Conservation (phyloP, 2,797 vertebrate species). For the Psittacula derbiana region DNA sequence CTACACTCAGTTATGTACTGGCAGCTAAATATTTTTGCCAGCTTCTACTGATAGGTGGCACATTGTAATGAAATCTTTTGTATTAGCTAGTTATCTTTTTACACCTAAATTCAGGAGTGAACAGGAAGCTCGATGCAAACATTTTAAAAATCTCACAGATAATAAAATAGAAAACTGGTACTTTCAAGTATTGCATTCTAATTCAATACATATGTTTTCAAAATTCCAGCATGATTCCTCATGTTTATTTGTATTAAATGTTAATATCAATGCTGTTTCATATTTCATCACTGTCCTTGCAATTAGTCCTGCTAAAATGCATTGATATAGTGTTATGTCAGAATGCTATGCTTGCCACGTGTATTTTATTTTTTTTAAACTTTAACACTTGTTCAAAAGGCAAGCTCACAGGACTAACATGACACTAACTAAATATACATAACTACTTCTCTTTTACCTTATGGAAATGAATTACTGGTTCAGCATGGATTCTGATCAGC, state of each 20-base stretch:
- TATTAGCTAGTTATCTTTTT: neutral
- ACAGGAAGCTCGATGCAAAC: neutral
- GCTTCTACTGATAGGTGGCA: neutral
- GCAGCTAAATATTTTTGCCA: neutral
- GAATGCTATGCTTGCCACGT: neutral
- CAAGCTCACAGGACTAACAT: neutral
- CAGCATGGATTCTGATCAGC: conserved; percentile 96
- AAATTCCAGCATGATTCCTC: neutral
- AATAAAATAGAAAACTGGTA: neutral
- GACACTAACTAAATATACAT: neutral
- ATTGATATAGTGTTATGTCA: rapidly evolving
- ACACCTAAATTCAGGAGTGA: neutral
- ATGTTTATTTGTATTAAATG: neutral
- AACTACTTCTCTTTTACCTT: conserved; percentile 82
- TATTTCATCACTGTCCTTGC: neutral
- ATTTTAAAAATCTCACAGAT: neutral
- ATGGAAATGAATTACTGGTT: conserved; percentile 98
- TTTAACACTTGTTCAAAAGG: neutral
- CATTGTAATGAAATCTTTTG: neutral
- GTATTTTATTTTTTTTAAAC: neutral
- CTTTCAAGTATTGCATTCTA: neutral
- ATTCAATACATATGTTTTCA: neutral
- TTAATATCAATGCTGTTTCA: neutral
- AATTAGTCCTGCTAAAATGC: neutral
- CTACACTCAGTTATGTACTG: neutral